Evolutionary conservation across 1,140 invertebrate genomes (phyloP).

Genomic region (Drosophila nannoptera): DNA sequence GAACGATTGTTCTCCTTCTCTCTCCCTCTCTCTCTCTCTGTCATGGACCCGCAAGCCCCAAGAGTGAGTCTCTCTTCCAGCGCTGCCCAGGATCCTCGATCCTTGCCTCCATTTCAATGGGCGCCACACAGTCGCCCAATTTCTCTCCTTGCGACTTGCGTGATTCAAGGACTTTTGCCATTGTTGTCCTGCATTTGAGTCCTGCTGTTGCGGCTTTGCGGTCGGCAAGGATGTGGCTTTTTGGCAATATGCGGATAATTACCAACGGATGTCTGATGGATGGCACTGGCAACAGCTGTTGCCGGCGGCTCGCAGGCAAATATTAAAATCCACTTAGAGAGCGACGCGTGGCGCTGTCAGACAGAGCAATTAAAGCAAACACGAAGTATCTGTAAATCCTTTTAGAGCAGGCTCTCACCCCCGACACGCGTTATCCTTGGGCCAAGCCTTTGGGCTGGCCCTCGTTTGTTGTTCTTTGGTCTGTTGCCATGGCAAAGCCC

Average conservation of each 20-base stretch:
- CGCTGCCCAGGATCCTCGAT: no score
- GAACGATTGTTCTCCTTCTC: no score
- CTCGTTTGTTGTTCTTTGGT: constrained; percentile 21
- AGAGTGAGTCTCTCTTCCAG: no score
- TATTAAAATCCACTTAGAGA: constrained; percentile 68
- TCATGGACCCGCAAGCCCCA: no score
- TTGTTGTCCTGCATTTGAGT: constrained; percentile 16
- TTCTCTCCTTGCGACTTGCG: constrained; percentile 34
- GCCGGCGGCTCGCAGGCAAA: constrained; percentile 21
- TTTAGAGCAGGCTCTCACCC: constrained; percentile 40
- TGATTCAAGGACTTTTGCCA: constrained; percentile 52
- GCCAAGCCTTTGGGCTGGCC: constrained; percentile 12
- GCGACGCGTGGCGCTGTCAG: constrained; percentile 51
- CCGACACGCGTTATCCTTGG: constrained; percentile 53
- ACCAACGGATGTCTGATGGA: constrained; percentile 35
- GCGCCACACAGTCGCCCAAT: background rate
- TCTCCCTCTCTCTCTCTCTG: no score
- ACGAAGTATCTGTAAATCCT: constrained; percentile 62
- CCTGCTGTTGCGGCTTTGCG: constrained; percentile 23
- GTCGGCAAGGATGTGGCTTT: constrained; percentile 46
- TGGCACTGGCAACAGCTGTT: constrained; percentile 31
- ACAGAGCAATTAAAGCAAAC: constrained; percentile 67
- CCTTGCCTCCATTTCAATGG: background rate
- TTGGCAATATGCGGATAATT: constrained; percentile 51
- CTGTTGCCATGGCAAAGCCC: constrained; percentile 56